Evolutionary conservation across 2,113 vertebrate genomes (phyloP), one percentile per base, ranked within the genome.

Genomic region (Caloenas nicobarica): DNA sequence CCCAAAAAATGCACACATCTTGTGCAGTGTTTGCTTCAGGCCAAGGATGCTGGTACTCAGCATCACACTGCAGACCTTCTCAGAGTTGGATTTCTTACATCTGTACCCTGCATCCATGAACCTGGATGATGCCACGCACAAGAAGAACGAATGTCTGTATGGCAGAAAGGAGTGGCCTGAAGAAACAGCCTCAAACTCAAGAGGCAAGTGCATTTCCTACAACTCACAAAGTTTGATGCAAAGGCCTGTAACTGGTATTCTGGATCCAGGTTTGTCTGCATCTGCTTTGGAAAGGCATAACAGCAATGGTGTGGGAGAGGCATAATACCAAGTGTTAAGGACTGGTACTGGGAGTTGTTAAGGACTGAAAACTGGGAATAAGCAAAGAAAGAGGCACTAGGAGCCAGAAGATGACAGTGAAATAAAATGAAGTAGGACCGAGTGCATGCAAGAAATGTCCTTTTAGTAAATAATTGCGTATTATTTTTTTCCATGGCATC

Each of bases 401-500:
- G 13, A 61, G 44, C 38, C 46, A 87, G 46, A 80, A 86, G 29
- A 65, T n/a, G 44, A 46, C 9, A 82, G 29, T 31, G 44, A 61
- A 91, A 93, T 18, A 40, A 86, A 81, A 70, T 46, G 5, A 84
- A 72, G 34, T 14, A 66, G 38, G 70, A 46, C 16, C 4, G 2
- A 0, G 0, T 25, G 28, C 8, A 38, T 16, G 3, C 50, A 13
- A 90, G n/a, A 86, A 88, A 83, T 12, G 7, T n/a, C 0, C 1
- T 83, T 58, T 69, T 48, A 88, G 64, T 74, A 64, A 76, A n/a
- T 58, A 79, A 78, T 4, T 82, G 17, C 4, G 17, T 42, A 0
- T 16, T 64, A 2, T 24, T 78, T 44, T 44, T 86, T 56, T 11
- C 42, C 22, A 23, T 26, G 22, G 23, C 19, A 84, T 60, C 44